Base-by-base conservation (phyloP, 2,113 vertebrate species). In the Cottus gobio region DNA sequence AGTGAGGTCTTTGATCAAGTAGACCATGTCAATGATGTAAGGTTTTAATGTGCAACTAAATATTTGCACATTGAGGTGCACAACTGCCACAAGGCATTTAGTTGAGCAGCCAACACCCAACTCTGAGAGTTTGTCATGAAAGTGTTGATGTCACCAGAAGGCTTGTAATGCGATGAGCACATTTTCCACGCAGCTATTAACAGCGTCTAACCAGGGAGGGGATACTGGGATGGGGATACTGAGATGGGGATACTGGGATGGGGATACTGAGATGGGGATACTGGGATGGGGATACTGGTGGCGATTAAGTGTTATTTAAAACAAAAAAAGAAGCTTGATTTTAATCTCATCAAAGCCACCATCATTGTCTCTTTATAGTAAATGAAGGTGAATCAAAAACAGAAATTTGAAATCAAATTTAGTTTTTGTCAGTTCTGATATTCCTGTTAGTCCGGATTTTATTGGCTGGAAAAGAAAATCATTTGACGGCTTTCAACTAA, bases 101-200 rank as follows among this genome's bases (percentile, higher is more conserved):
- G 63, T 61, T 71, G 9, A 78, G 28, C 52, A 66, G 63, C 57
- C 69, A 80, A 66, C 69, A 73, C 46, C 65, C 71, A 71, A n/a
- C 34, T 48, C 39, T 60, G n/a, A 64, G 4, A 34, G 62, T 34
- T 57, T 67, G 54, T 60, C 66, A 56, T 34, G 22, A 63, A 44
- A 56, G 42, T 72, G 62, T 71, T 1, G 16, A 68, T 72, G 68
- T 72, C 56, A 63, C 62, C 0, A 20, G 26, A 60, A 39, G 52
- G 22, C 22, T 36, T 22, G 34, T 30, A 44, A 68, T 62, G 30
- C 8, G 1, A 50, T 68, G 20, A 68, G 13, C 67, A 54, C 26
- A 66, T 67, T 71, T 85, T 61, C 56, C 28, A 74, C 31, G 30
- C 46, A 48, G 28, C 63, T 61, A 50, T 60, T 52, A 71, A 65